Base-by-base conservation (phyloP, 2,113 vertebrate species). In the Microcebus lehilahytsara region DNA sequence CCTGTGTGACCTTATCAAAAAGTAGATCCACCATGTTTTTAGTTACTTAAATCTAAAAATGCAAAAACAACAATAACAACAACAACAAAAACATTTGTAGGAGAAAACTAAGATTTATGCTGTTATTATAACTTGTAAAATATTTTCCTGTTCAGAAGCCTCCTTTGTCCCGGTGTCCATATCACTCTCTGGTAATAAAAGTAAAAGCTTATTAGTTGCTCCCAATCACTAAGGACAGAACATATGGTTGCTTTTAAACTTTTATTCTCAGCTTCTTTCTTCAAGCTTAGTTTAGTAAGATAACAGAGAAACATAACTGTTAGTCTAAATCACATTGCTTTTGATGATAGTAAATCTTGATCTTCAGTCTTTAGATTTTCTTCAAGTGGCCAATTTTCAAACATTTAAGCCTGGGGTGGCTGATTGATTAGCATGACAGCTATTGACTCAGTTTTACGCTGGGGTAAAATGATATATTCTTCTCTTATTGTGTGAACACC, bases 391-490 rank as follows among this genome's bases (percentile, higher is more conserved):
- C 37, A 72, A 3, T 79, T 96, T 96, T 67, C 37, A 58, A 25
- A 71, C 58, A 46, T 62, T 46, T 23, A 37, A 72, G 32, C 58
- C 19, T 85, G 25, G 10, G 2, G 40, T 51, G 30, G n/a, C 37
- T 69, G 66, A 51, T 25, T 40, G 6, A 40, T 66, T 9, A 67
- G 64, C 34, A 2, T 78, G 69, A 12, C 34, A 74, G 34, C 32
- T 81, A 34, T 11, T 25, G 71, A 78, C 75, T 91, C 60, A 19
- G 22, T 78, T 71, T 84, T 37, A 81, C 51, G 2, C 25, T 85
- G 79, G 96, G 56, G 6, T 88, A 49, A 71, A 84, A 77, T 88
- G 42, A 62, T 67, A 27, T 74, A 89, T 97, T 85, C 86, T 80
- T n/a, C 51, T 22, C 16, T 87, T 64, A 92, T 22, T 49, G 60